Base-by-base conservation (phyloP, 2,888 invertebrate genomes). In the Glaucopsyche alexis region DNA sequence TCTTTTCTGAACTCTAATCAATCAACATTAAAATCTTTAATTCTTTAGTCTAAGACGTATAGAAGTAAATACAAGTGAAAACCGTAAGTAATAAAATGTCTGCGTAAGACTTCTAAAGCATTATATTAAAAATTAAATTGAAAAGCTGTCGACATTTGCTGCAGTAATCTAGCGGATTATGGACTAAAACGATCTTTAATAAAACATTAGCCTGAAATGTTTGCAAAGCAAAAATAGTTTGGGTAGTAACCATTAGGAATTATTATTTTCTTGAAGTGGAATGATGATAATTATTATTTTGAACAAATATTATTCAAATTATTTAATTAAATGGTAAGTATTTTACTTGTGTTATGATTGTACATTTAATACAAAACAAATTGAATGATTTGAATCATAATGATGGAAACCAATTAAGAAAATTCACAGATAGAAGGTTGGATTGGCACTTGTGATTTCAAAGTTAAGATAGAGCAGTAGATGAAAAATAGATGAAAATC, bases 401-500 rank as follows among this genome's bases (percentile, higher is more conserved):
- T 49, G 49, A 13, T 13, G 9, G 5, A 55, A 16, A 9, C 55
- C 16, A 55, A 55, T 9, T 9, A 16, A 55, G 9, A 7, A 16
- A 16, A 55, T 19, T 55, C 19, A 55, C 11, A 19, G 19, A 19
- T 55, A 55, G 19, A 19, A 19, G 19, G 19, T 55, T 42, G 2
- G 42, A 55, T 16, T 52, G 11, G 55, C 19, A 8, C 52, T 52
- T 16, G 52, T 19, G 19, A 55, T 55, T 55, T 19, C 55, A 55
- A 55, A 55, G n/a, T n/a, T 47, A 67, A 67, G 29, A 66, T 8
- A 8, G 19, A 45, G 16, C 7, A 6, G 45, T 16, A 7, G 19
- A 45, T 45, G 45, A 45, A 67, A 67, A 67, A 45, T 67, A 67
- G 47, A 42, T 45, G 42, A 19, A 45, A 67, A 67, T 67, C 67